Conservation (phyloP, 2,797 vertebrate species). For the Psittacula echo region DNA sequence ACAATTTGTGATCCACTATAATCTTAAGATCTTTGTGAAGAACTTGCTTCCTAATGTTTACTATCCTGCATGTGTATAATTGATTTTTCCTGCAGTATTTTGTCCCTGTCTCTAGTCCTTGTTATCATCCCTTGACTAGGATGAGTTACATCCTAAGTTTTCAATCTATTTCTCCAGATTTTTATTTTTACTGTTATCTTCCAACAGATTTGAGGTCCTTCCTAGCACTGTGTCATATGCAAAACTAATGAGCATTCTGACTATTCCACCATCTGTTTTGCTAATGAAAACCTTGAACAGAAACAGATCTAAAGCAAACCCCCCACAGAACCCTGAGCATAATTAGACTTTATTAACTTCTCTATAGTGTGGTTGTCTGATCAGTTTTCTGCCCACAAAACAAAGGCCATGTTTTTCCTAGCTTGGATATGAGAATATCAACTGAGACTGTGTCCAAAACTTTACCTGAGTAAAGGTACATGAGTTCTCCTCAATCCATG, state of each 20-base stretch:
- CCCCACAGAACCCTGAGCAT: not conserved
- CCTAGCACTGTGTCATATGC: not conserved
- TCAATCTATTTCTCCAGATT: not conserved
- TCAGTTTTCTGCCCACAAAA: not conserved
- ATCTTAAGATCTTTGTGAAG: not conserved
- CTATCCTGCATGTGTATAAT: not conserved
- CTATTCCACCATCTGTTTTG: slow-evolving; percentile 51
- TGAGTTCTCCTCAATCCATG: not conserved
- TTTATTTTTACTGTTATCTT: slow-evolving; percentile 12
- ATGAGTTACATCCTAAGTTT: not conserved
- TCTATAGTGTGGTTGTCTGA: not conserved
- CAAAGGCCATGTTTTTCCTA: not conserved
- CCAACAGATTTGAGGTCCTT: slow-evolving; percentile 1
- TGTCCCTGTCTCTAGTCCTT: not conserved
- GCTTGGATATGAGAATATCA: not conserved
- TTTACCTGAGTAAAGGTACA: not conserved
- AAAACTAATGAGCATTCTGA: slow-evolving; percentile 51
- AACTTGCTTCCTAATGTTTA: not conserved
- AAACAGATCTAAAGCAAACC: slow-evolving; percentile 25
- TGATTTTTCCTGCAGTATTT: not conserved
- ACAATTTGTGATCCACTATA: not conserved
- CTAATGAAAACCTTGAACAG: slow-evolving; percentile 44
- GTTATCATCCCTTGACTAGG: not conserved
- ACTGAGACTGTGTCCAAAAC: not conserved
- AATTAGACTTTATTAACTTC: slow-evolving; percentile 34